Conservation (phyloP, 2,888 invertebrate species). For the Bedellia somnulentella region DNA sequence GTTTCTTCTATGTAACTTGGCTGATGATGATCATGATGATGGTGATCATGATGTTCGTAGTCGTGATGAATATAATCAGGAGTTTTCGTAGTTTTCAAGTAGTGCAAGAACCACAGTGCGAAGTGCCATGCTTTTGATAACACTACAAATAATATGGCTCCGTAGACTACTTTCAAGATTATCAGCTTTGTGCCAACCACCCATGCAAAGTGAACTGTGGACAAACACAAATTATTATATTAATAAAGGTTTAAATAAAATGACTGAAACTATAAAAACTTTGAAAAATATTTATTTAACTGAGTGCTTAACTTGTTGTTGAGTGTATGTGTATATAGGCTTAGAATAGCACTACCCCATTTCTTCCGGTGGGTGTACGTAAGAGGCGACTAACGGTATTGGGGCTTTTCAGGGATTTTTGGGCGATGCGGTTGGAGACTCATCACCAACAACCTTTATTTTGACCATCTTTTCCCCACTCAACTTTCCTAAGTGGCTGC, state of each 20-base stretch:
- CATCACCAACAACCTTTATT: no score
- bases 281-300: no score
- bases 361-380: no score
- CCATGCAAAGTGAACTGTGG: conserved; percentile 44
- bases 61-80: conserved; percentile 25
- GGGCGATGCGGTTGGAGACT: no score
- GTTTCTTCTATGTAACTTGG: not conserved
- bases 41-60: conserved; percentile 16
- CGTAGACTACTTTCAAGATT: conserved; percentile 38
- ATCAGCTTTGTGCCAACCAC: conserved; percentile 39
- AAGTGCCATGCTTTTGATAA: conserved; percentile 39
- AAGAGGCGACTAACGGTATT: no score
- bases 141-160: conserved; percentile 31
- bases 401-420: no score
- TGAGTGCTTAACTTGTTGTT: no score
- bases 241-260: not conserved
- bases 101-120: conserved; percentile 37
- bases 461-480: no score
- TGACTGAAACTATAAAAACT: no score
- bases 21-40: conserved; percentile 8
- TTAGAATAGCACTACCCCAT: no score
- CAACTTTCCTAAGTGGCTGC: no score
- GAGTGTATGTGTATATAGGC: no score
- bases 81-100: conserved; percentile 29
- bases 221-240: conserved; percentile 16